Evolutionary conservation across 2,888 invertebrate species (phyloP), one percentile per base, ranked within the genome.

Genomic region (Calameuta filiformis): DNA sequence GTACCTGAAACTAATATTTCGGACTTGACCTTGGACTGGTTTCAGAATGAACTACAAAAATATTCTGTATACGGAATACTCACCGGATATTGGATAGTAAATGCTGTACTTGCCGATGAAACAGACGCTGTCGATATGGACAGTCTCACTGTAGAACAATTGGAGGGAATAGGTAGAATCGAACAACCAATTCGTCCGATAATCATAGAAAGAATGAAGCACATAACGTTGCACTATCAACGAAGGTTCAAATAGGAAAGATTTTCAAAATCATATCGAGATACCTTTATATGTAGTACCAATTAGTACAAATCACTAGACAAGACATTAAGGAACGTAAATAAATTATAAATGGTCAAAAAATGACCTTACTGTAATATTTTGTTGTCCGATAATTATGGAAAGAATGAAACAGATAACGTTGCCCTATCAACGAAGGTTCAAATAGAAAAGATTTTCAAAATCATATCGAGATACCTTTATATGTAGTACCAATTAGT

Each of bases 61-160:
- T 83, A 83, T 73, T 83, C 87, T 1, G n/a, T 84, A n/a, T 86
- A 84, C 69, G 88, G 88, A 0, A 71, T 89, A 23, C 77, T 86
- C 12, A 84, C 83, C 9, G 82, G 86, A n/a, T 80, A 85, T 3
- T 83, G 86, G 85, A 82, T 87, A 1, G 78, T 87, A 1, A 84
- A 86, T 30, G 87, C 84, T 1, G 76, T 83, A n/a, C 82, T 83
- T n/a, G 82, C 80, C 33, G 83, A 81, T 12, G 81, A 81, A 1
- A 77, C 75, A 1, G 81, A 84, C 11, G 35, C 76, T 3, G 37
- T 82, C 0, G 79, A 85, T 75, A 78, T 83, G 73, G 79, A 82
- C 56, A 76, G 73, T 31, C 11, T 84, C 12, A 78, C 80, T 11
- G 73, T 75, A 1, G 82, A 84, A 0, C 68, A 69, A 35, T 33